Evolutionary conservation across 2,113 vertebrate species (phyloP).

Genomic region (Rhineura floridana): DNA sequence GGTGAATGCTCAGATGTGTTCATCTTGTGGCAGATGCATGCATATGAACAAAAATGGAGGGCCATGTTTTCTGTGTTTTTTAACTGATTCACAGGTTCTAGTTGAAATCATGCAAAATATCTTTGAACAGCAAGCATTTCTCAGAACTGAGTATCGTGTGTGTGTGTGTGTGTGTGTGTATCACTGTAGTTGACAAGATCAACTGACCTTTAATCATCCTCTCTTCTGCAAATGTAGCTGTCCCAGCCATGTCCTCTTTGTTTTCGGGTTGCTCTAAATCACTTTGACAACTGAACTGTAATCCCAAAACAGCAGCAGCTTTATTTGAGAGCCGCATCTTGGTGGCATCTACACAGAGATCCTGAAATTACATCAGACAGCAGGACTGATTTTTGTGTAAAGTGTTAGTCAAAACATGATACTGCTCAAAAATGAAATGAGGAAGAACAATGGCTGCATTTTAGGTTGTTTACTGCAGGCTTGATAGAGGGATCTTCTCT

Average conservation of each 20-base stretch:
- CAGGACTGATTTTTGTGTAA: conserved; percentile 47
- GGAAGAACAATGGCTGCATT: conserved; percentile 26
- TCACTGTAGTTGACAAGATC: neutral
- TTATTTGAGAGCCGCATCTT: conserved; percentile 52
- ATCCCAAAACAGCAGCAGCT: conserved; percentile 13
- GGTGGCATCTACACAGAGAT: conserved; percentile 44
- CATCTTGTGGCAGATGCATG: neutral
- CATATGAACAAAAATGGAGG: neutral
- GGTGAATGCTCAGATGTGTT: conserved; percentile 40
- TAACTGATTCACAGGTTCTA: conserved; percentile 31
- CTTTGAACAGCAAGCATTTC: neutral
- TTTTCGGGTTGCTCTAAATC: conserved; percentile 40
- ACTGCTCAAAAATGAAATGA: conserved; percentile 28
- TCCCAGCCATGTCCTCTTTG: conserved; percentile 17
- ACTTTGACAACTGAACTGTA: conserved; percentile 55
- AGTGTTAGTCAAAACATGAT: conserved; percentile 45
- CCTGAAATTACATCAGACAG: conserved; percentile 73
- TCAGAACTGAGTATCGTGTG: neutral
- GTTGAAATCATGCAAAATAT: conserved; percentile 32
- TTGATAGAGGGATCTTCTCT: conserved; percentile 43
- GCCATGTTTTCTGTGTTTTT: conserved; percentile 11
- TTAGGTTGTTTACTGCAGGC: conserved; percentile 29
- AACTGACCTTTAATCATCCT: conserved; percentile 51
- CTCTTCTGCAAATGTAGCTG: conserved; percentile 23
- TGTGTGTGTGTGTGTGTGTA: too few species aligned